Base-by-base conservation (phyloP, 2,113 vertebrate genomes). In the Axis porcinus region DNA sequence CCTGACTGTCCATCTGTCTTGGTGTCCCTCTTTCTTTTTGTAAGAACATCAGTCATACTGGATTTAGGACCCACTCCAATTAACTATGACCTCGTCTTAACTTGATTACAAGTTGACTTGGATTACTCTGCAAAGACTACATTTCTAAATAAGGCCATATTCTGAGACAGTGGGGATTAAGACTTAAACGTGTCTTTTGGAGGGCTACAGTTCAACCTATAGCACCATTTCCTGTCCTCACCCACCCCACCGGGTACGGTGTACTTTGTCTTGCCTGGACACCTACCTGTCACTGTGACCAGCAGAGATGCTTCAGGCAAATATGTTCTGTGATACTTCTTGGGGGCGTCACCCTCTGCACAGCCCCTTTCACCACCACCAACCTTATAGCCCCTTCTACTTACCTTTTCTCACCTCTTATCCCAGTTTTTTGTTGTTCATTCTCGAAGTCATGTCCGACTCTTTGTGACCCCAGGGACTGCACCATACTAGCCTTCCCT, bases 291-390 rank as follows among this genome's bases (percentile, higher is more conserved):
- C 54, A 45, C 27, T 74, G 23, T 95, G 58, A 58, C 57, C 57
- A 81, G 23, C 40, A 55, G 58, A 87, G 58, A 23, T 45, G 30
- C 55, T 43, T 60, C 27, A 21, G 13, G 30, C 58, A 50, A 60
- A 27, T 58, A 3, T 23, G 36, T 36, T 64, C 23, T 54, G 10
- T n/a, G n/a, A 23, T 14, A 9, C 33, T 19, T 54, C 2, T 14
- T 27, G 27, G 40, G 54, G 52, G 21, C 36, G 7, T 36, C 23
- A 6, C 27, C 58, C 82, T 70, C 45, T 28, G 21, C 23, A 17
- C 30, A 10, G 28, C 6, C 2, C 6, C 25, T 4, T 19, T 7
- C 3, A 5, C 43, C 3, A 25, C n/a, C 12, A 45, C 9, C 5
- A 45, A 23, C 52, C 76, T 54, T 25, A 8, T 7, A 6, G 3